These are phyloP conservation scores for Leucosticte australis DNA, from an alignment of 2,113 vertebrate species.

Conservation along the genomic window DNA sequence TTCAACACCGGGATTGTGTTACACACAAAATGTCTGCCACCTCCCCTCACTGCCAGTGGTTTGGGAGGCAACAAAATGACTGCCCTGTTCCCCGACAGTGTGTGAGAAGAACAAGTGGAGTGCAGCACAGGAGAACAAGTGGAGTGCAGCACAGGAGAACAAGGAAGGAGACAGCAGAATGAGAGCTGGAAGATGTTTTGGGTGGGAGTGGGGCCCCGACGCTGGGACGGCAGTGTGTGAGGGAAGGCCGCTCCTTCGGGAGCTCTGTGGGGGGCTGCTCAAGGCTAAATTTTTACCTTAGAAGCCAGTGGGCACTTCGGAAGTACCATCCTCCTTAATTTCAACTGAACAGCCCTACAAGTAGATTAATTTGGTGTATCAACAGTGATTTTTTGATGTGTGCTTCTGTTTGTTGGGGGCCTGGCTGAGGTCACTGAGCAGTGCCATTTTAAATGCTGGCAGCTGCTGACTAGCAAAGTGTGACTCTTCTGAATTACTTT, in stretches of 20 bases:
- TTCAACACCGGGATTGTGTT: fast-evolving
- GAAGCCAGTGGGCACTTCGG: background rate
- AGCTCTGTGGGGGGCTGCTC: fast-evolving
- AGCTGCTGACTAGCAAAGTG: background rate
- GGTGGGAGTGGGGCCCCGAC: fast-evolving
- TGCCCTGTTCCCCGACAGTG: fast-evolving
- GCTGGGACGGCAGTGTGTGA: background rate
- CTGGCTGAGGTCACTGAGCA: background rate
- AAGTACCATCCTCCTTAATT: background rate
- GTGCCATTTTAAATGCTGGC: background rate
- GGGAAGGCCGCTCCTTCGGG: background rate
- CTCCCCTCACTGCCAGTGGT: background rate
- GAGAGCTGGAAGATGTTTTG: fast-evolving
- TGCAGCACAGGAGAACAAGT: background rate
- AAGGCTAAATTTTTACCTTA: background rate
- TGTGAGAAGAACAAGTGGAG: background rate
- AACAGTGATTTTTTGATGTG: background rate
- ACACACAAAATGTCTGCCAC: background rate
- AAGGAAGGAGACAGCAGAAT: background rate
- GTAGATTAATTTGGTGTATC: background rate
- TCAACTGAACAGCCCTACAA: background rate
- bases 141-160: background rate
- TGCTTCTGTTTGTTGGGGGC: background rate
- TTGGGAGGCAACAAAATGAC: background rate
- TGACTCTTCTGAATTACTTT: background rate